Base-by-base conservation (phyloP, 30 jellyfish, hydroid and myxozoan genomes). In the Nemopilema nomurai region DNA sequence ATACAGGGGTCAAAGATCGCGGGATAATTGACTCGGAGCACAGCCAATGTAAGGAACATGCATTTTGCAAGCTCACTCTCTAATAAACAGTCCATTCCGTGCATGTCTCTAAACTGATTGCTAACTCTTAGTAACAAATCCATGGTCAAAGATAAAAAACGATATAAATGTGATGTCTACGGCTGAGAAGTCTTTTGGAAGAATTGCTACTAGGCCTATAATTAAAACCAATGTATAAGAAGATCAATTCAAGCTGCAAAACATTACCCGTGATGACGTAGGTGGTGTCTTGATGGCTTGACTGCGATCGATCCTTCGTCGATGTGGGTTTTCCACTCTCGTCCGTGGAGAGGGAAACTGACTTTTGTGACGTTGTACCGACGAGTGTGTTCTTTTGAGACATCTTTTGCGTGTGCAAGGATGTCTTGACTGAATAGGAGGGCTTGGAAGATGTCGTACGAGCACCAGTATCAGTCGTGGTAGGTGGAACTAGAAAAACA, bases 271-370 rank as follows among this genome's bases (percentile, higher is more conserved):
- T 71, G 28, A 71, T 26, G 49, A 71, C 64, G 29, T 26, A 23
- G 23, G 81, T 8, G 16, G 49, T 71, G 28, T 53, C 81, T 25
- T 26, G 26, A 18, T 51, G 81, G 32, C 31, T 67, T 67, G 76
- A 67, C 30, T 18, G 21, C 51, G 21, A 28, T 17, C 33, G 52
- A 67, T 67, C 31, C 31, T 67, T 67, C 33, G 76, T 67, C 51
- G 8, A 28, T 0, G 76, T 67, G 18, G 28, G 51, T 23, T 32
- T 32, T 24, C 33, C 33, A 67, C 3, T 67, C 23, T 23, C 49
- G 4, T 22, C 81, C n/a, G 81, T 71, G 26, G 81, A 71, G 64
- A 71, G 22, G 19, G 81, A 71, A 71, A 24, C 28, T 28, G 81
- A 71, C 28, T 51, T 51, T 62, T 19, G 32, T 28, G 32, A 53